phyloP scores from a whole-genome alignment of 35 echinoderm and acorn worm genomes.

The Patiria miniata region DNA sequence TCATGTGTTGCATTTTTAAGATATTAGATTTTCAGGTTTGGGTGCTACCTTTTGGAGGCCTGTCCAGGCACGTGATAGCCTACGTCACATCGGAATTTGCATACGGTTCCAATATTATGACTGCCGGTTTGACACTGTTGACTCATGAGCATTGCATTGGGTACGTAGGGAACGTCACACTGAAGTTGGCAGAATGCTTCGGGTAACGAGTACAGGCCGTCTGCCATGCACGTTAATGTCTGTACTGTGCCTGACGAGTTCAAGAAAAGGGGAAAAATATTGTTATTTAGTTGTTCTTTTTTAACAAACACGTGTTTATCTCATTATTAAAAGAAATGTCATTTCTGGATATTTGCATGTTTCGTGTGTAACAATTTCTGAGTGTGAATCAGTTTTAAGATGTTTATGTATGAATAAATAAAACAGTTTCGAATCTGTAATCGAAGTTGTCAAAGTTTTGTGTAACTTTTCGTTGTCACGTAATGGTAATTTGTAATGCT shows the following conservation, averaged over 20 bases:
- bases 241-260: slow-evolving; percentile 52
- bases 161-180: slow-evolving; percentile 55
- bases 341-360: too few relatives aligned
- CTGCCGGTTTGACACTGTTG: slow-evolving; percentile 35
- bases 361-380: too few relatives aligned
- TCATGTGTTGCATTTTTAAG: too few relatives aligned
- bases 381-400: too few relatives aligned
- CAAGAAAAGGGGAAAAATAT: neutral
- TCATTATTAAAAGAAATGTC: too few relatives aligned
- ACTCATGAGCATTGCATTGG: slow-evolving; percentile 37
- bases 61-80: slow-evolving; percentile 46
- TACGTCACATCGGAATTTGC: slow-evolving; percentile 69
- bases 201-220: slow-evolving; percentile 81
- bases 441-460: too few relatives aligned
- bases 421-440: too few relatives aligned
- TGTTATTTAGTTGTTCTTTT: neutral
- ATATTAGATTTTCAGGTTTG: too few relatives aligned
- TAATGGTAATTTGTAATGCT: neutral
- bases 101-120: slow-evolving; percentile 63
- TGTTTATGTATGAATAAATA: too few relatives aligned
- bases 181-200: slow-evolving; percentile 81
- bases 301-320: too few relatives aligned
- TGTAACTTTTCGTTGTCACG: too few relatives aligned
- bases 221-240: slow-evolving; percentile 64
- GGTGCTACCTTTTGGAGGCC: slow-evolving; percentile 5